Conservation (phyloP, 2,797 vertebrate genomes). For the Spea hammondii region DNA sequence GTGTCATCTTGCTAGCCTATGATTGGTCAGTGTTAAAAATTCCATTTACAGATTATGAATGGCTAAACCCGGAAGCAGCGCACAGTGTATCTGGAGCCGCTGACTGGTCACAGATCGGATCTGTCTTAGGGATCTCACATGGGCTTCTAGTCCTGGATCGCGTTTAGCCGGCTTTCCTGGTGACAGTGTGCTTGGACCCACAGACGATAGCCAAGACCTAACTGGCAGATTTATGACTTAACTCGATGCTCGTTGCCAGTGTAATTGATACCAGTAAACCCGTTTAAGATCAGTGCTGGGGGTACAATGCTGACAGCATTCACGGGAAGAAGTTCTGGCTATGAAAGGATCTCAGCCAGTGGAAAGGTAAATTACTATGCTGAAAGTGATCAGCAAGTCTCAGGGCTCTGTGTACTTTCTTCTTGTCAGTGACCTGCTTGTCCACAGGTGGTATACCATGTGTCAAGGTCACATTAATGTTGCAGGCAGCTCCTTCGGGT, state of each 20-base stretch:
- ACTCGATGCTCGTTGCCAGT: not conserved
- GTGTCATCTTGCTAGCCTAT: not conserved
- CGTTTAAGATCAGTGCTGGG: not conserved
- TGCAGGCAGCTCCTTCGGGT: too few species aligned
- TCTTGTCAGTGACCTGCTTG: too few species aligned
- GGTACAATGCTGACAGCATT: constrained; percentile 21
- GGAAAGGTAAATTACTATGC: constrained; percentile 20
- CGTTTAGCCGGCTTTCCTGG: not conserved
- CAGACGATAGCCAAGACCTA: too few species aligned
- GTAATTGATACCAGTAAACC: not conserved
- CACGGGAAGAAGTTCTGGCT: not conserved
- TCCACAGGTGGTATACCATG: too few species aligned
- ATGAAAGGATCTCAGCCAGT: constrained; percentile 5
- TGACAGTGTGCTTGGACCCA: too few species aligned
- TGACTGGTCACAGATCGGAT: not conserved
- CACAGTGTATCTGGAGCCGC: too few species aligned
- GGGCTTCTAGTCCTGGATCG: not conserved
- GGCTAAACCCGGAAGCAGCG: not conserved
- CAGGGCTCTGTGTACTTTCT: too few species aligned
- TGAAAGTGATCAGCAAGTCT: too few species aligned
- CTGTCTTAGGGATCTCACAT: not conserved
- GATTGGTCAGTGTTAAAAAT: constrained; percentile 20
- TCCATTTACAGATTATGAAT: not conserved
- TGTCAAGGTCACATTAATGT: too few species aligned
- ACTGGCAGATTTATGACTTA: not conserved